These are phyloP conservation scores for Plecturocebus donacophilus DNA, from an alignment of 2,113 vertebrate genomes.

Conservation along the genomic window DNA sequence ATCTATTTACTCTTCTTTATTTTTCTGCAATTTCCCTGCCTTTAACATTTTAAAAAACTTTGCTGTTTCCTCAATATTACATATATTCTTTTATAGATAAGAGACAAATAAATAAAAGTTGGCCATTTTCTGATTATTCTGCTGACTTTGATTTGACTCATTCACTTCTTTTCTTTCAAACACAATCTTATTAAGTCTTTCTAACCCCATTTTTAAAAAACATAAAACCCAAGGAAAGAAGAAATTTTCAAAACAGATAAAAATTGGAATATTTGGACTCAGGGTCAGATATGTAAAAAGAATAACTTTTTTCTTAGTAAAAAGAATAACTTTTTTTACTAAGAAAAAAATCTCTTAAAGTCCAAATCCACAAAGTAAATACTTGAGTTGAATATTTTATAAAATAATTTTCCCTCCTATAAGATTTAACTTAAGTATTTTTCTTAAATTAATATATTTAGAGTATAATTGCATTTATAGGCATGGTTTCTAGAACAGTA, in stretches of 20 bases:
- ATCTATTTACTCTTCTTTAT: not conserved
- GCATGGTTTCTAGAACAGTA: not conserved
- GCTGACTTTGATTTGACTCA: conserved; percentile 16
- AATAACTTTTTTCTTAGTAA: conserved; percentile 41
- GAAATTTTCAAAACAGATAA: conserved; percentile 9
- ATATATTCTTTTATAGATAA: not conserved
- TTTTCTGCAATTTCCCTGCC: not conserved
- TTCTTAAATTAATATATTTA: conserved; percentile 1
- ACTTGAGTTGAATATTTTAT: not conserved
- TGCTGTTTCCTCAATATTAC: not conserved
- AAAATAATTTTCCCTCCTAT: not conserved
- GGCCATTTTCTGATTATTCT: conserved; percentile 22
- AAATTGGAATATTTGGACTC: not conserved
- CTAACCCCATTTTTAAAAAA: not conserved
- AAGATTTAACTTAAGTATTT: not conserved
- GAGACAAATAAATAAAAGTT: not conserved
- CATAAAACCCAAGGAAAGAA: not conserved
- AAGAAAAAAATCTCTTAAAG: not conserved
- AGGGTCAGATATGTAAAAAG: not conserved
- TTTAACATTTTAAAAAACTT: not conserved
- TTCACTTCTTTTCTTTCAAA: conserved; percentile 7
- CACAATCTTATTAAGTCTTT: not conserved
- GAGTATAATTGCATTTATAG: not conserved
- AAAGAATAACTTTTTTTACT: conserved; percentile 25
- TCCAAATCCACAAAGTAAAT: conserved; percentile 15